A percentile compares a stretch with the other conserved stretches of the same genome.
Conservation (phyloP, 2,113 vertebrate genomes). For the Hystrix cristata region DNA sequence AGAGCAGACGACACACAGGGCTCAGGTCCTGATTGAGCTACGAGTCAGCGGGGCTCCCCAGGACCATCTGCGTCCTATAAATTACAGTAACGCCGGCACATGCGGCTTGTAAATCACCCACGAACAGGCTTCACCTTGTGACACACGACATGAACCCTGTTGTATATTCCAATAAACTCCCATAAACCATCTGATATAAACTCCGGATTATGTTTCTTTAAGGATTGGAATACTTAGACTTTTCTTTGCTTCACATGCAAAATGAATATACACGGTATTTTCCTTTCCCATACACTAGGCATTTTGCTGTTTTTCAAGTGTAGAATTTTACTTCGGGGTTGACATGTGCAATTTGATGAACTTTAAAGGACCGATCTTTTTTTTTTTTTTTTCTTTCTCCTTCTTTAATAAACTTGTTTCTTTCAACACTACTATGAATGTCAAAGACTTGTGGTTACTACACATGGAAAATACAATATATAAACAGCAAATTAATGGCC, state of each 20-base stretch:
- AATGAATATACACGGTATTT: constrained; percentile 47
- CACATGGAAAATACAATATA: constrained; percentile 71
- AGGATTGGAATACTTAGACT: constrained; percentile 77
- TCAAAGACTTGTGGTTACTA: constrained; percentile 65
- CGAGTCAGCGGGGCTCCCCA: constrained; percentile 89
- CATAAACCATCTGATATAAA: constrained; percentile 90
- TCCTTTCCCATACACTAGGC: not conserved
- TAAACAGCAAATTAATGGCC: constrained; percentile 77
- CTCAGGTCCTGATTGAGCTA: constrained; percentile 89
- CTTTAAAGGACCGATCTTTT: constrained; percentile 60
- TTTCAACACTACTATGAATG: constrained; percentile 60
- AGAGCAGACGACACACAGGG: constrained; percentile 87
- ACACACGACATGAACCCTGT: constrained; percentile 91
- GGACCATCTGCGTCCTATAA: constrained; percentile 92
- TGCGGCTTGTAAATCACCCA: constrained; percentile 91
- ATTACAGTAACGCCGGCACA: constrained; percentile 90
- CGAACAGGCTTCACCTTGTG: constrained; percentile 91
- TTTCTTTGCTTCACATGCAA: constrained; percentile 76
- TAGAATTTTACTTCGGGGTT: constrained; percentile 70
- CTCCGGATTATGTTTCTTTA: constrained; percentile 88
- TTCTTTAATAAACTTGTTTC: constrained; percentile 75
- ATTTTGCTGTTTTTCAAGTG: constrained; percentile 58
- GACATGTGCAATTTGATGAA: constrained; percentile 72
- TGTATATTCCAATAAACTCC: constrained; percentile 92
- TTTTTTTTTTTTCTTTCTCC: not conserved